Base-by-base conservation (phyloP, 2,113 vertebrate species). In the Miniopterus natalensis region DNA sequence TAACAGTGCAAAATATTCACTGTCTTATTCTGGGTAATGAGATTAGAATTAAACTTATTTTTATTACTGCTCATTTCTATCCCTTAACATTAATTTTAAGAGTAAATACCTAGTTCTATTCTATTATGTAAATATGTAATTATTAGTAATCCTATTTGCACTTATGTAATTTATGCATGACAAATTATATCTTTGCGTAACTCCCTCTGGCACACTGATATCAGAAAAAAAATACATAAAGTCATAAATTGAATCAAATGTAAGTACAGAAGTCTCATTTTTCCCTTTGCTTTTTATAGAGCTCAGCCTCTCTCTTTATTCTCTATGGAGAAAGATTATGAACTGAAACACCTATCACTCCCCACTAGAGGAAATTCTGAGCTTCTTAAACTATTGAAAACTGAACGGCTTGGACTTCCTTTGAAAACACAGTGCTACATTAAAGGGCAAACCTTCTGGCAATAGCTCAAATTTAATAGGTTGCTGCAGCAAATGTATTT, bases 301-400 rank as follows among this genome's bases (percentile, higher is more conserved):
- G 8, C 8, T 88, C 40, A 59, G 17, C 8, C n/a, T 85, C 25
- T 45, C 29, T 84, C n/a, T 65, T 10, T 3, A n/a, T 31, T 2
- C 18, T 80, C 42, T 70, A 70, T 1, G 68, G 53, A 95, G 10
- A 75, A 94, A 73, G 55, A 57, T 14, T 45, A 40, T 45, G 31
- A 65, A 29, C 20, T 79, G 42, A 95, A 93, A 84, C 2, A 45
- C 12, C 3, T 9, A 27, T 14, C 88, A 57, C 17, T 71, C 84
- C 3, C 5, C 21, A 57, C 29, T 68, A 1, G 5, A n/a, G 1
- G 51, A 65, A 92, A 97, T 94, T 97, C 59, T 20, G 87, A 89
- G 23, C 8, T 89, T 51, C 42, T 75, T 90, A 73, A 96, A 95
- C 47, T 93, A 92, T 31, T 31, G 61, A 47, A 57, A 93, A 40